Evolutionary conservation across 2,888 invertebrate genomes (phyloP), one percentile per base, ranked within the genome.

Genomic region (Phaedon cochleariae): DNA sequence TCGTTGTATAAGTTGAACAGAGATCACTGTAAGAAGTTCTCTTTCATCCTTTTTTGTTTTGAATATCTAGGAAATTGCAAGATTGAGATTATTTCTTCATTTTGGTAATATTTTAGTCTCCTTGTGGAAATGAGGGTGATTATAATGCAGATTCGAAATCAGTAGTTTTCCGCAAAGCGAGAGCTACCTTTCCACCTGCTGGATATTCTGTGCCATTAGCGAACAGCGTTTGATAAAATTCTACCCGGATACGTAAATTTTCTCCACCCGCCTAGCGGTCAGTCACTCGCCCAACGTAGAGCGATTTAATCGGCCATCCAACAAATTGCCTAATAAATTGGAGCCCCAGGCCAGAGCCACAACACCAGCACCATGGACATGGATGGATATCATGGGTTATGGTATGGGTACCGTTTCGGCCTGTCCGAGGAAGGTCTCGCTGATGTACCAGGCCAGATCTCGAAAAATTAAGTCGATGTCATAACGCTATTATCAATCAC

Each of bases 241-340:
- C 45, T 26, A 57, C 57, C 57, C 57, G 57, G 57, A 57, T 57
- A 57, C 46, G 57, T 57, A 29, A 45, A 57, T 45, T 57, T 45
- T 41, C 55, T 55, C 26, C 46, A 57, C 57, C 46, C 46, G 41
- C 57, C 31, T 37, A 22, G 20, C 17, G 22, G 22, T 37, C 15
- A 41, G 45, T 41, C 22, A 41, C n/a, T 41, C 57, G 45, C 57
- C 21, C 54, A 59, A 64, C 64, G 34, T 53, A 64, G 46, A 64
- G 62, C 59, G 60, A 64, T 66, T 62, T 62, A 62, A 64, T 64
- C 61, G 61, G 53, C 58, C 58, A 61, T 61, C 37, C 53, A 64
- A 55, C 59, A 62, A 62, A 69, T 69, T 69, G 66, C 69, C 62
- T 57, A 69, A 69, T 64, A 65, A 67, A 62, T 69, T 67, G 64